Evolutionary conservation across 2,797 vertebrate genomes (phyloP).

Genomic region (Spinus pinus): DNA sequence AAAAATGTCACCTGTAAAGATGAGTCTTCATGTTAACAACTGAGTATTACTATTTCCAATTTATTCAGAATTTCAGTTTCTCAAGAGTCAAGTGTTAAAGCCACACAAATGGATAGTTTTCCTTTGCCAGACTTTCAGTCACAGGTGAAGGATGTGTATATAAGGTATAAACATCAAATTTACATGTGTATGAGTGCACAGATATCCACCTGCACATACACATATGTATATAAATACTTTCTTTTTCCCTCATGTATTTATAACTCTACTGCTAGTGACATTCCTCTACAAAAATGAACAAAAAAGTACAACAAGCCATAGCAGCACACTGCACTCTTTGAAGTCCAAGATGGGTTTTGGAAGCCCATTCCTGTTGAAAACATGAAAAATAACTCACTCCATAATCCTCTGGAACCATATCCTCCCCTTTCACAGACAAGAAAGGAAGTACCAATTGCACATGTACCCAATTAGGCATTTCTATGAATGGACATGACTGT

Average conservation of each 20-base stretch:
- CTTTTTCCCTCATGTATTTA: not conserved
- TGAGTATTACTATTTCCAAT: not conserved
- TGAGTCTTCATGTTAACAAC: not conserved
- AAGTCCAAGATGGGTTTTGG: not conserved
- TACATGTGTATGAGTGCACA: not conserved
- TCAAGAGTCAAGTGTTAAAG: not conserved
- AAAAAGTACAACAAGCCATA: not conserved
- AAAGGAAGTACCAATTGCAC: not conserved
- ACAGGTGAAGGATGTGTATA: not conserved
- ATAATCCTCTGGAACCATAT: not conserved
- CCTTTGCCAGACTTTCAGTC: not conserved
- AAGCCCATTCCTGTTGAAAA: not conserved
- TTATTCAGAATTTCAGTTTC: not conserved
- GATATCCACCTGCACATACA: not conserved
- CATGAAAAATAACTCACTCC: not conserved
- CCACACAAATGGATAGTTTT: not conserved
- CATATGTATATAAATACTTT: not conserved
- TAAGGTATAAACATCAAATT: not conserved
- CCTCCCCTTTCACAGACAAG: not conserved
- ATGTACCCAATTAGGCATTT: not conserved
- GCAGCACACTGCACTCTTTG: not conserved
- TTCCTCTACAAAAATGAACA: not conserved
- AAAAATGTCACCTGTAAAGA: not conserved
- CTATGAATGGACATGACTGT: not conserved
- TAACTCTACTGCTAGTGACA: not conserved